Evolutionary conservation across 2,113 vertebrate species (phyloP).

Genomic region (Alethe diademata): DNA sequence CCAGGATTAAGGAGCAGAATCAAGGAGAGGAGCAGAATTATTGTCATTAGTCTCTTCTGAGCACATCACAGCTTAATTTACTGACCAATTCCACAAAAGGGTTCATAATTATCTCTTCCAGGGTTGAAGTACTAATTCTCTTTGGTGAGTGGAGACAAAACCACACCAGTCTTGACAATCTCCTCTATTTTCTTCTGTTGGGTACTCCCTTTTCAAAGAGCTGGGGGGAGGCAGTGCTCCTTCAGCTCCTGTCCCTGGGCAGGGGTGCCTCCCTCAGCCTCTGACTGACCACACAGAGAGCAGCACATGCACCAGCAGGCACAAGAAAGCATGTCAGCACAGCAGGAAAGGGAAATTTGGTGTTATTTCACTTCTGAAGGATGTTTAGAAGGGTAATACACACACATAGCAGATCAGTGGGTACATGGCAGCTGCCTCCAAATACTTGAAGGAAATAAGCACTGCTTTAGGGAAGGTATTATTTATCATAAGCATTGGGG

Average conservation of each 20-base stretch:
- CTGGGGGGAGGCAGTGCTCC: neutral
- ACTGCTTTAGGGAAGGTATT: neutral
- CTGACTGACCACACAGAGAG: neutral
- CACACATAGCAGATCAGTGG: neutral
- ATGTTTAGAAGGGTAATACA: neutral
- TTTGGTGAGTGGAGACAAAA: neutral
- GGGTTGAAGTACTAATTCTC: neutral
- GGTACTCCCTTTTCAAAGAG: fast-evolving
- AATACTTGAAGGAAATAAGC: neutral
- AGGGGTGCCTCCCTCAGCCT: neutral
- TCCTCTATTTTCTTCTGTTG: neutral
- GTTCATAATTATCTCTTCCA: neutral
- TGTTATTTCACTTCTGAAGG: neutral
- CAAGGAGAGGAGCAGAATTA: neutral
- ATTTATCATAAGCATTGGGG: neutral
- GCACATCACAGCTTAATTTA: neutral
- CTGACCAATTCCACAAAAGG: neutral
- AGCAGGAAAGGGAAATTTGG: neutral
- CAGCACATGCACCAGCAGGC: neutral
- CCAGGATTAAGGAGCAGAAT: neutral
- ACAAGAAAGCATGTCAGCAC: neutral
- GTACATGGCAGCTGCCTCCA: neutral
- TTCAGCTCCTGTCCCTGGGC: neutral
- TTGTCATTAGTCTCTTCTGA: neutral
- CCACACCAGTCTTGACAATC: neutral